Base-by-base conservation (phyloP, 2,113 vertebrate species). In the Talpa occidentalis region DNA sequence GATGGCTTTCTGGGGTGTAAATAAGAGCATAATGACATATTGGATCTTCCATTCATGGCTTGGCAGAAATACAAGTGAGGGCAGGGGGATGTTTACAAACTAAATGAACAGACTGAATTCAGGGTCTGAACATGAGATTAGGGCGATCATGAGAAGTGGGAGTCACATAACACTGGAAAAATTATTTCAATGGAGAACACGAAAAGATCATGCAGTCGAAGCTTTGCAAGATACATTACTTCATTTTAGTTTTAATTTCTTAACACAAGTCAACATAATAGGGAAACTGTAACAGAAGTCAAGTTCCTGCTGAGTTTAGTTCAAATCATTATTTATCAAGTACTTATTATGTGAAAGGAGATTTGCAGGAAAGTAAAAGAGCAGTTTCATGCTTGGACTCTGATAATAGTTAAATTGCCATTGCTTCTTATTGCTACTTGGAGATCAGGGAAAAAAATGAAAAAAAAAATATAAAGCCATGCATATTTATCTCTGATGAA, bases 61-160 rank as follows among this genome's bases (percentile, higher is more conserved):
- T 96, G 93, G 81, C 88, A 85, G 81, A 77, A 62, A 92, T 37
- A 37, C 66, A 90, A 73, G 28, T 6, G 28, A 88, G 78, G 37
- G 22, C 72, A 81, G 49, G 77, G 72, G 37, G 47, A 62, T 92
- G 73, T 92, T 97, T 92, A 76, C 70, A 94, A 83, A 93, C 54
- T 22, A 91, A 80, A 64, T 73, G 40, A 95, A 56, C 47, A 74
- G 30, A 37, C 26, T 83, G 40, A 72, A 42, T 30, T 4, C 10
- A 24, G 67, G 47, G 9, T 69, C 28, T 47, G 14, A 49, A 59
- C 69, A 87, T 42, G 6, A 81, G 32, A 62, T 49, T 67, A 47
- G 28, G 22, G 11, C 19, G 37, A 52, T 44, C 54, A 66, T 62
- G 76, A 52, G 66, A 26, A 22, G 26, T 78, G 56, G 2, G 0